Conservation (phyloP, 2,888 invertebrate genomes). For the Molanna angustata region DNA sequence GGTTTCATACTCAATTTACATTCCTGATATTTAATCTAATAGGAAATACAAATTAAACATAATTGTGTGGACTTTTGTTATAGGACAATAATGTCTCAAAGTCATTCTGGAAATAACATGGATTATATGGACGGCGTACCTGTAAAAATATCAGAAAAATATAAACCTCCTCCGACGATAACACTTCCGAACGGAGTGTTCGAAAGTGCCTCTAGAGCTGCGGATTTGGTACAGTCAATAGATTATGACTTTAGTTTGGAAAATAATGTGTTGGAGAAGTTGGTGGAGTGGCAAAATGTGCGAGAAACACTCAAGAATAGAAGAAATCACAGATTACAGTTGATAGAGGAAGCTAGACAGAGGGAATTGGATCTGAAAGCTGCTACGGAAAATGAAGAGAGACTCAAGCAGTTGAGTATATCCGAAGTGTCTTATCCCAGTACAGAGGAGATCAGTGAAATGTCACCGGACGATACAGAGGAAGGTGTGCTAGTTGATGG, state of each 20-base stretch:
- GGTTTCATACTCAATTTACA: too few species aligned
- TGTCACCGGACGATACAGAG: constrained; percentile 52
- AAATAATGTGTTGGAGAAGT: constrained; percentile 66
- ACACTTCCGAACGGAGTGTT: constrained; percentile 53
- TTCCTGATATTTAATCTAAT: too few species aligned
- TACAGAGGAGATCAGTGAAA: constrained; percentile 57
- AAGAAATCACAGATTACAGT: constrained; percentile 58
- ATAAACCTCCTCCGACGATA: constrained; percentile 69
- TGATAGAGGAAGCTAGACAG: constrained; percentile 56
- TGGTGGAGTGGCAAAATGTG: constrained; percentile 67
- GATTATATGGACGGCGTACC: constrained; percentile 76
- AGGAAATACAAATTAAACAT: too few species aligned
- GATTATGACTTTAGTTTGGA: constrained; percentile 74
- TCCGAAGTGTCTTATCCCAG: constrained; percentile 61
- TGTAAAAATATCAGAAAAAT: constrained; percentile 85
- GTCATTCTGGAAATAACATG: constrained; percentile 45
- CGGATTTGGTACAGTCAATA: constrained; percentile 43
- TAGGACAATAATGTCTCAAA: constrained; percentile 25
- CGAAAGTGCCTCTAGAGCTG: constrained; percentile 45
- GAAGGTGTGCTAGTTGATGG: constrained; percentile 39
- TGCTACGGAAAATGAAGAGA: constrained; percentile 51
- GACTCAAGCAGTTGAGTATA: constrained; percentile 55
- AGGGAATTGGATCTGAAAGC: constrained; percentile 54
- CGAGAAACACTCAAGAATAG: constrained; percentile 62
- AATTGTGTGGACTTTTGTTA: too few species aligned